Evolutionary conservation across 2,888 invertebrate species (phyloP).

Genomic region (Epistrophe grossulariae): DNA sequence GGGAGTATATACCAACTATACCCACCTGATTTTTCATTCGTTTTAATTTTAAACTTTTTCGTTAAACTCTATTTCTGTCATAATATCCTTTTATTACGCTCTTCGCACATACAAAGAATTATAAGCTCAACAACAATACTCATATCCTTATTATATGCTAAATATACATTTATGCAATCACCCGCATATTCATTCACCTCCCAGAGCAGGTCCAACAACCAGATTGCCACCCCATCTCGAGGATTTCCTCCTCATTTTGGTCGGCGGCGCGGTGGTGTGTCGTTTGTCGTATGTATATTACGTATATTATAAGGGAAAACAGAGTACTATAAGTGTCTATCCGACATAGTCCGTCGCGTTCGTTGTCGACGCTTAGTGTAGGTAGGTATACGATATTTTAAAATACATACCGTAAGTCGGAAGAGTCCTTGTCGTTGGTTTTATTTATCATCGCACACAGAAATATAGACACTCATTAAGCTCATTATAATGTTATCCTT

Average conservation of each 20-base stretch:
- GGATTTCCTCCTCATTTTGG: slow-evolving; percentile 19
- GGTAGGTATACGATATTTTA: slow-evolving; percentile 10
- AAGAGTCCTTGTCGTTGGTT: slow-evolving; percentile 66
- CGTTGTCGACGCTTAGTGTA: slow-evolving; percentile 5
- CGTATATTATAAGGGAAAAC: neutral
- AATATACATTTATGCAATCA: slow-evolving; percentile 39
- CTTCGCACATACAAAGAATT: slow-evolving; percentile 40
- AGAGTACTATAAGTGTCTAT: slow-evolving; percentile 47
- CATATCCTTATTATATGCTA: slow-evolving; percentile 58
- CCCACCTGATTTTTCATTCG: slow-evolving; percentile 47
- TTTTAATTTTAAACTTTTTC: slow-evolving; percentile 71
- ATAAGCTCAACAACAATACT: slow-evolving; percentile 25
- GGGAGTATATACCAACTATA: neutral
- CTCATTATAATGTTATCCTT: slow-evolving; percentile 74
- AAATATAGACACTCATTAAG: slow-evolving; percentile 73
- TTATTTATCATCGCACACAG: slow-evolving; percentile 72
- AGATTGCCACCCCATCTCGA: slow-evolving; percentile 5
- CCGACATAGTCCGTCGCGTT: slow-evolving; percentile 25
- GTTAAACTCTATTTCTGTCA: slow-evolving; percentile 68
- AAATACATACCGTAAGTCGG: slow-evolving; percentile 35
- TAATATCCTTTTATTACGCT: slow-evolving; percentile 65
- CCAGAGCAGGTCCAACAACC: neutral
- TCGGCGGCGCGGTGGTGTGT: neutral
- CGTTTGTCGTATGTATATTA: neutral
- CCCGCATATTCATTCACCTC: slow-evolving; percentile 4